phyloP scores from a whole-genome alignment of 2,888 invertebrate species.

The Xylophagus ater region DNA sequence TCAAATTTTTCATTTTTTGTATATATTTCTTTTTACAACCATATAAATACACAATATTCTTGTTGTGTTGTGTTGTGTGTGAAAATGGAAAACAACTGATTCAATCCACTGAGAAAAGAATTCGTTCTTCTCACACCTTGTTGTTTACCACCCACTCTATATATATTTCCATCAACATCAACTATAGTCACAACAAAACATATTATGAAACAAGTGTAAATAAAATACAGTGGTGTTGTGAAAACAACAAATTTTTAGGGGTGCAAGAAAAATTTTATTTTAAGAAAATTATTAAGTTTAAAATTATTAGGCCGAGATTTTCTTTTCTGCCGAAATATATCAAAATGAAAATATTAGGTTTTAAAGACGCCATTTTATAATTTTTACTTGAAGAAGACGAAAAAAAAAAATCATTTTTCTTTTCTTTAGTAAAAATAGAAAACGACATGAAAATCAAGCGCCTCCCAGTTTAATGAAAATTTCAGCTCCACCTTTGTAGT shows the following conservation, averaged over 20 bases:
- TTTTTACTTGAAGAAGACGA: no score
- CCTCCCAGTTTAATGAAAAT: constrained; percentile 13
- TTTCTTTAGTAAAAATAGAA: background rate
- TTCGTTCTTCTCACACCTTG: background rate
- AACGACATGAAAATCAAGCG: no score
- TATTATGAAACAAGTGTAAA: constrained; percentile 18
- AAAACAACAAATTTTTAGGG: constrained; percentile 14
- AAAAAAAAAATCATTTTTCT: constrained; percentile 2
- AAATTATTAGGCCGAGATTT: constrained; percentile 6
- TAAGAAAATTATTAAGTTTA: background rate
- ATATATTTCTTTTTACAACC: no score
- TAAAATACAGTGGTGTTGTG: constrained; percentile 20
- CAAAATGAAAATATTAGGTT: background rate
- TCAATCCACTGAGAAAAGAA: constrained; percentile 3
- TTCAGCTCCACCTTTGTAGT: constrained; percentile 18
- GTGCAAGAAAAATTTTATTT: constrained; percentile 3
- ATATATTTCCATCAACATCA: no score
- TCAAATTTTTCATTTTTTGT: no score
- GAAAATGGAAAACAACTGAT: constrained; percentile 11
- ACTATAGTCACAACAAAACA: constrained; percentile 5
- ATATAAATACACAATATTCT: no score
- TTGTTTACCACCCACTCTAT: background rate
- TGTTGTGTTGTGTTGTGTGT: constrained; percentile 1
- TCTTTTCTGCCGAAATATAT: constrained; percentile 6
- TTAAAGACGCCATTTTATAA: no score